These are phyloP conservation scores for Volucella bombylans DNA, from an alignment of 2,888 invertebrate species.

Conservation along the genomic window DNA sequence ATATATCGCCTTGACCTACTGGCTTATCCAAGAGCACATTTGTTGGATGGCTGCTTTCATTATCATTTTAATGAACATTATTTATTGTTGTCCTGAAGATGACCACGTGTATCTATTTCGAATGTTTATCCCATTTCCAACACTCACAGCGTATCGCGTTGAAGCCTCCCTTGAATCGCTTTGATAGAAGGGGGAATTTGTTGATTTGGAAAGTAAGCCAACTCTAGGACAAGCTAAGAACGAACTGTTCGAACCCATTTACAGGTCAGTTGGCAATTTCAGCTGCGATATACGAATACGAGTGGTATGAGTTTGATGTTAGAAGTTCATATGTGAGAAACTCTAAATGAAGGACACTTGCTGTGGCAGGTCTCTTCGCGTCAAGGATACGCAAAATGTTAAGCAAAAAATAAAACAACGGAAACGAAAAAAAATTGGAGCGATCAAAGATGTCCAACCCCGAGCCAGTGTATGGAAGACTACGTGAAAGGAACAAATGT, in stretches of 20 bases:
- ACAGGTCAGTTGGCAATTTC: slow-evolving; percentile 73
- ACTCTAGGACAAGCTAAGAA: slow-evolving; percentile 18
- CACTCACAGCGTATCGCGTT: slow-evolving; percentile 29
- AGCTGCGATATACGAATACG: neutral
- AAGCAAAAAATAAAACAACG: neutral
- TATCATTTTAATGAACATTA: slow-evolving; percentile 73
- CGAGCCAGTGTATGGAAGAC: neutral
- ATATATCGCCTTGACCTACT: slow-evolving; percentile 58
- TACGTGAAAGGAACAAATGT: too few relatives aligned
- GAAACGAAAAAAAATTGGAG: slow-evolving; percentile 21
- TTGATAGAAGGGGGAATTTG: slow-evolving; percentile 1
- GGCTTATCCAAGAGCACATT: slow-evolving; percentile 68
- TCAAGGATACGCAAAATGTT: slow-evolving; percentile 59
- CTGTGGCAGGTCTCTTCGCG: slow-evolving; percentile 19
- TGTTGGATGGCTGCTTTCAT: slow-evolving; percentile 72
- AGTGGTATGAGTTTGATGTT: neutral
- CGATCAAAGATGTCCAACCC: slow-evolving; percentile 23
- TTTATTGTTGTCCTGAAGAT: slow-evolving; percentile 67
- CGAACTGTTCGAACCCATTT: slow-evolving; percentile 48
- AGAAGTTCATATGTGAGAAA: slow-evolving; percentile 27
- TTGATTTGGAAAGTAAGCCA: slow-evolving; percentile 40
- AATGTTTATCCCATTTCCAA: slow-evolving; percentile 1
- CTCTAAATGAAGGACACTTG: slow-evolving; percentile 26
- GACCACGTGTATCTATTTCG: slow-evolving; percentile 59
- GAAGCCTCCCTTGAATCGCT: neutral